phyloP scores from a whole-genome alignment of 2,797 vertebrate genomes.

The Numenius phaeopus region DNA sequence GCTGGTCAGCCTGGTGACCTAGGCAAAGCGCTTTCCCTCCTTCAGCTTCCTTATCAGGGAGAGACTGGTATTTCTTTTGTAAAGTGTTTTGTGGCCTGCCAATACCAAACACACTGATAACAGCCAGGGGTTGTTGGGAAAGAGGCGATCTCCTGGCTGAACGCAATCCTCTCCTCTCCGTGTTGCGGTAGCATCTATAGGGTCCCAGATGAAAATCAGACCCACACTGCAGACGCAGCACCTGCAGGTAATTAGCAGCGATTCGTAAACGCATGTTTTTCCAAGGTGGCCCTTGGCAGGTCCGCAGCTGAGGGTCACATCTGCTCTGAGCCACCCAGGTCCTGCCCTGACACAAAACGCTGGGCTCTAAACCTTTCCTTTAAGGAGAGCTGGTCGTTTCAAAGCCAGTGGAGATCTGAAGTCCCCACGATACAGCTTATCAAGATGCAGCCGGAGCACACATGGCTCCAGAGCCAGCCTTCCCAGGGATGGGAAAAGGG shows the following conservation, averaged over 20 bases:
- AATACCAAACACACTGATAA: background rate
- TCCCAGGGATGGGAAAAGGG: accelerated
- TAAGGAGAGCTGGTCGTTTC: background rate
- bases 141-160: background rate
- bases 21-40: background rate
- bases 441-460: accelerated
- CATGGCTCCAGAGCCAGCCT: background rate
- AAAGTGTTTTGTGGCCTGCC: background rate
- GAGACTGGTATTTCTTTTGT: background rate
- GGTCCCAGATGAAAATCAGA: background rate
- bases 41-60: constrained; percentile 11
- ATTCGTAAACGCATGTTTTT: background rate
- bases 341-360: accelerated
- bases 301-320: background rate
- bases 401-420: background rate
- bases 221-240: background rate
- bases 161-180: background rate
- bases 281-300: background rate
- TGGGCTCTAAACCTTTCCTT: background rate
- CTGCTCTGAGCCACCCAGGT: background rate
- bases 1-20: background rate
- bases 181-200: background rate
- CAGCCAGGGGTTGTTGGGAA: background rate
- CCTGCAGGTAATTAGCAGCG: accelerated
- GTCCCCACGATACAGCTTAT: accelerated